Conservation (phyloP, 2,797 vertebrate genomes). For the Lacerta viridis region DNA sequence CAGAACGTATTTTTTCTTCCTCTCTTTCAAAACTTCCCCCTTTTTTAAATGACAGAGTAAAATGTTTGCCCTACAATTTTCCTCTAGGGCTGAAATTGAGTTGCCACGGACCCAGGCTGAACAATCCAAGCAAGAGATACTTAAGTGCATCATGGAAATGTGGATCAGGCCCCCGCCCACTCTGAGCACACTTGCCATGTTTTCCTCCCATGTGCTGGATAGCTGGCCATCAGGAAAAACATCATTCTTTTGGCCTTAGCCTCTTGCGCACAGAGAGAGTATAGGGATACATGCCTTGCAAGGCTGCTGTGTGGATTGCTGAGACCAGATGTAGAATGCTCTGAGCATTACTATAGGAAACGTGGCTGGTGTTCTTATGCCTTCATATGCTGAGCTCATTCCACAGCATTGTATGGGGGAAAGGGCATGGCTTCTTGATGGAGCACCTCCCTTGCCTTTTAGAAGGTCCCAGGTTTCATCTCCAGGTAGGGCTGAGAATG, state of each 20-base stretch:
- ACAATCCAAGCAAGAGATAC: background rate
- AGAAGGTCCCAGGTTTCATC: too few species aligned
- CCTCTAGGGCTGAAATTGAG: background rate
- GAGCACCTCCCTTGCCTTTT: too few species aligned
- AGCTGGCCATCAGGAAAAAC: too few species aligned
- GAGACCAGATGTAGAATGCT: background rate
- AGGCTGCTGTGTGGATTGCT: background rate
- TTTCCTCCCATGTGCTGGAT: too few species aligned
- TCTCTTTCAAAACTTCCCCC: background rate
- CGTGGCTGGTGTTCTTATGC: background rate
- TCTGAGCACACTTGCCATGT: too few species aligned
- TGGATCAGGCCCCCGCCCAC: background rate
- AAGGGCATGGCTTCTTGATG: too few species aligned
- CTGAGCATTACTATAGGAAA: background rate
- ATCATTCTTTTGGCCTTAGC: too few species aligned
- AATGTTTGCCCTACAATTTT: background rate
- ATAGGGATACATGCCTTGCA: background rate
- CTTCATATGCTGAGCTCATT: background rate
- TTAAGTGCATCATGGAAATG: background rate
- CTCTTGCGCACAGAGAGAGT: too few species aligned
- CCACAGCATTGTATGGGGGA: too few species aligned
- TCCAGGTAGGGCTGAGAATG: too few species aligned
- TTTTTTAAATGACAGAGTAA: too few species aligned
- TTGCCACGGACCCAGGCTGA: background rate
- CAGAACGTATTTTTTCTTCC: background rate